Base-by-base conservation (phyloP, 1,140 invertebrate species). In the Nephotettix cincticeps region DNA sequence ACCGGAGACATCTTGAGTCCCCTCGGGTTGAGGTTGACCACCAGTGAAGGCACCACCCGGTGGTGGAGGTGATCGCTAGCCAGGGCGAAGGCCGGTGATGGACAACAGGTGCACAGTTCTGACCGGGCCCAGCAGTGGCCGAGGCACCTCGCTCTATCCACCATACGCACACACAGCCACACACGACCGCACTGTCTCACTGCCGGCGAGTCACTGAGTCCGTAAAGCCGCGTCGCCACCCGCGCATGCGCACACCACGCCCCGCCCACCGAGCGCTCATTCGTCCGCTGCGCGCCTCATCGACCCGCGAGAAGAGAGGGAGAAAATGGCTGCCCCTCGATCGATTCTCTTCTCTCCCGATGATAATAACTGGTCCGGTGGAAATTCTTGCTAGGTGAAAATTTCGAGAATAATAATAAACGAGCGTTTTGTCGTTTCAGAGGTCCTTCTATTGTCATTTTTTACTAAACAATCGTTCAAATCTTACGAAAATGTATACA, bases 1-100 rank as follows among this genome's bases (percentile, higher is more conserved):
- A 81, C 81, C 45, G 82, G 80, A 72, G 80, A 81, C 79, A 84
- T 83, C 79, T 83, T 83, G 79, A 81, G 54, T 21, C 72, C 51
- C 45, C 73, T 69, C 30, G 72, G 72, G 61, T 72, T 73, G 54
- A 66, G 72, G 64, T 71, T 73, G 69, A 68, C 68, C 25, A 76
- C 68, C 25, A 74, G 73, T 40, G 75, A 72, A 17, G 75, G 73
- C 23, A 73, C 71, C 51, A 73, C 72, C n/a, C 72, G 66, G 67
- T 69, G 72, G 70, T 67, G 72, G 25, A 71, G 73, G 27, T 72
- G 66, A 23, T 69, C 69, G 32, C 69, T 58, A 21, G 72, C 72
- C 47, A 73, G 68, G 40, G 36, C 45, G 51, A 68, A 63, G 72
- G 72, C 64, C 19, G 71, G 66, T 40, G 58, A 56, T 3, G 72